Percentiles rank a stretch among this genome's conserved stretches.
phyloP scores from a whole-genome alignment of 2,797 vertebrate genomes.

The Lepilemur septentrionalis region DNA sequence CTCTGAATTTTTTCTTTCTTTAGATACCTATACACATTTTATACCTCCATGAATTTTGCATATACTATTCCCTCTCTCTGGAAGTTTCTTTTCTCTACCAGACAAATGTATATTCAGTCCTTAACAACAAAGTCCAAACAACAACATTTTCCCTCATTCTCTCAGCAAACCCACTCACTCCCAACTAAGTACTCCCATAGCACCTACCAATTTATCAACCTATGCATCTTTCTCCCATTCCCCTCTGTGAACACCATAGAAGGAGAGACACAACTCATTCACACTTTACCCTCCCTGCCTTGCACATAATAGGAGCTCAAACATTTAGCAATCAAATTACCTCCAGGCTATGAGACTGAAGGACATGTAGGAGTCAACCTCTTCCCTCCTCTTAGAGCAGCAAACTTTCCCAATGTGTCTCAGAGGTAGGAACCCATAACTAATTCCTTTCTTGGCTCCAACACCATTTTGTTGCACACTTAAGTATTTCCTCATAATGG shows the following conservation, averaged over 20 bases:
- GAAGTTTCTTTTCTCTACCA: constrained; percentile 38
- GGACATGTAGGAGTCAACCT: neutral
- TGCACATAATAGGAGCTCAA: constrained; percentile 27
- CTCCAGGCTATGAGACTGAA: neutral
- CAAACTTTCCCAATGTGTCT: constrained; percentile 40
- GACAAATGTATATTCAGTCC: neutral
- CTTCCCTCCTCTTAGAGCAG: neutral
- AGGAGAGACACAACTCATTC: constrained; percentile 20
- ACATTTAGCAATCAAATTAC: constrained; percentile 31
- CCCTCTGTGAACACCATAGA: neutral
- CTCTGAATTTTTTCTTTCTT: neutral
- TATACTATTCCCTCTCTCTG: neutral
- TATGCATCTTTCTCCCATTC: neutral
- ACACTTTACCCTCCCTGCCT: constrained; percentile 5
- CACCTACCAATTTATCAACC: neutral
- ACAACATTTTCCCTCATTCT: neutral
- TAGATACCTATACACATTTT: neutral
- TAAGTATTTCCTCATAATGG: constrained; percentile 77
- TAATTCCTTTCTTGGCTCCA: constrained; percentile 64
- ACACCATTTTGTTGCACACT: constrained; percentile 53
- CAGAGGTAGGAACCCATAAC: neutral
- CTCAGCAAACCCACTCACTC: neutral
- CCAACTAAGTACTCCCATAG: neutral
- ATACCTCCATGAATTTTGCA: constrained; percentile 2
- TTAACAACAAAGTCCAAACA: constrained; percentile 41